These are phyloP conservation scores for Coranthus polyacanthus DNA, from an alignment of 2,797 vertebrate genomes.

Conservation along the genomic window DNA sequence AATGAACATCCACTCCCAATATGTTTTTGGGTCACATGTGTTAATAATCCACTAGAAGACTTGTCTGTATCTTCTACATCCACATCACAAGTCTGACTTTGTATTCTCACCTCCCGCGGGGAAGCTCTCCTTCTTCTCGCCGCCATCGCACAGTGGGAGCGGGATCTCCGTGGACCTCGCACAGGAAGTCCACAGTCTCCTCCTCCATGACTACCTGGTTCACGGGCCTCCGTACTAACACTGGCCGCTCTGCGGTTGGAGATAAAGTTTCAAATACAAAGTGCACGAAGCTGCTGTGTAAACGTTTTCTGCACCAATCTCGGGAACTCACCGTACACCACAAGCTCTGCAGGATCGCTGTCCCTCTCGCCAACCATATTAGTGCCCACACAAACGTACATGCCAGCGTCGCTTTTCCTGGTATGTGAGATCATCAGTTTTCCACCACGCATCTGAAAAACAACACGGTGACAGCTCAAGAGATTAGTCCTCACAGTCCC, in stretches of 20 bases:
- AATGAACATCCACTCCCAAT: conserved; percentile 55
- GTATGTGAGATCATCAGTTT: conserved; percentile 98
- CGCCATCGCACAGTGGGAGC: conserved; percentile 88
- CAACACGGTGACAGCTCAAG: conserved; percentile 17
- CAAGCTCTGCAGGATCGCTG: conserved; percentile 96
- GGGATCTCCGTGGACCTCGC: conserved; percentile 92
- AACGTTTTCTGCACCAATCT: too few species aligned
- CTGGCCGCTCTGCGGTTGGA: conserved; percentile 88
- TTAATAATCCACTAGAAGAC: conserved; percentile 35
- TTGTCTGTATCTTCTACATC: neutral
- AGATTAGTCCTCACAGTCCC: too few species aligned
- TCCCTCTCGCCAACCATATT: conserved; percentile 98
- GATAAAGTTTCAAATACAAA: neutral
- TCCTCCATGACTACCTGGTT: conserved; percentile 93
- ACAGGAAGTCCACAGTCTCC: conserved; percentile 90
- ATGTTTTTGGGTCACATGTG: conserved; percentile 59
- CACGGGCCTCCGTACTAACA: conserved; percentile 88
- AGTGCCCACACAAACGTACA: conserved; percentile 96
- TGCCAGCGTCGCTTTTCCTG: conserved; percentile 94
- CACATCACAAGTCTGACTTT: conserved; percentile 9
- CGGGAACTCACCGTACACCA: conserved; percentile 92
- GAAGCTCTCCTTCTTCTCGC: conserved; percentile 93
- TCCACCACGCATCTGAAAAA: conserved; percentile 91
- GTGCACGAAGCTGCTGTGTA: neutral
- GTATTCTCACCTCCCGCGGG: conserved; percentile 87